Percentiles rank a stretch among this genome's conserved stretches.
Evolutionary conservation across 2,113 vertebrate genomes (phyloP).

Genomic region (Cheilinus undulatus): DNA sequence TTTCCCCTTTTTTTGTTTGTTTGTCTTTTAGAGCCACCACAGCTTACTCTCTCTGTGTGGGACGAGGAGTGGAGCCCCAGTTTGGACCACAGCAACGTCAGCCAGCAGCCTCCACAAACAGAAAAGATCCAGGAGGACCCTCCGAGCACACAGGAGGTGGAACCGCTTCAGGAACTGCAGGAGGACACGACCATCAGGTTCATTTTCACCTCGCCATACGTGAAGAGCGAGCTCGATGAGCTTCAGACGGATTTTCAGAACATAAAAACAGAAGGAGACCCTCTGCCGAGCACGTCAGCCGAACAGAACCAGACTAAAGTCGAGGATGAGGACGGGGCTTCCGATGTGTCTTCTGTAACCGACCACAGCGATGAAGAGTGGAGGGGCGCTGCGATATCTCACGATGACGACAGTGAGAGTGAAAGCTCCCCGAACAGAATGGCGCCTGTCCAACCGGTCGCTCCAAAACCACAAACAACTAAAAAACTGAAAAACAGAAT

Average conservation of each 20-base stretch:
- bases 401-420: constrained; percentile 28
- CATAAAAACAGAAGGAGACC: constrained; percentile 2
- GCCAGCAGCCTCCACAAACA: background rate
- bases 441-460: background rate
- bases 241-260: background rate
- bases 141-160: background rate
- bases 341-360: background rate
- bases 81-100: background rate
- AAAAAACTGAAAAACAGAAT: constrained; percentile 24
- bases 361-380: constrained; percentile 53
- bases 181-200: constrained; percentile 35
- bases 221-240: constrained; percentile 8
- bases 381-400: background rate
- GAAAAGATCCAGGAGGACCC: background rate
- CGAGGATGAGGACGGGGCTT: background rate
- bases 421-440: background rate
- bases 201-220: constrained; percentile 30
- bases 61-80: constrained; percentile 35
- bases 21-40: constrained; percentile 40
- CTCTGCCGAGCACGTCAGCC: constrained; percentile 42
- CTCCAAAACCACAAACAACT: background rate
- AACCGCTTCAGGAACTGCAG: background rate
- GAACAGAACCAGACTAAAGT: constrained; percentile 6
- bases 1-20: background rate
- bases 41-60: constrained; percentile 60